Evolutionary conservation across 2,113 vertebrate genomes (phyloP).

Genomic region (Perca schrenkii): DNA sequence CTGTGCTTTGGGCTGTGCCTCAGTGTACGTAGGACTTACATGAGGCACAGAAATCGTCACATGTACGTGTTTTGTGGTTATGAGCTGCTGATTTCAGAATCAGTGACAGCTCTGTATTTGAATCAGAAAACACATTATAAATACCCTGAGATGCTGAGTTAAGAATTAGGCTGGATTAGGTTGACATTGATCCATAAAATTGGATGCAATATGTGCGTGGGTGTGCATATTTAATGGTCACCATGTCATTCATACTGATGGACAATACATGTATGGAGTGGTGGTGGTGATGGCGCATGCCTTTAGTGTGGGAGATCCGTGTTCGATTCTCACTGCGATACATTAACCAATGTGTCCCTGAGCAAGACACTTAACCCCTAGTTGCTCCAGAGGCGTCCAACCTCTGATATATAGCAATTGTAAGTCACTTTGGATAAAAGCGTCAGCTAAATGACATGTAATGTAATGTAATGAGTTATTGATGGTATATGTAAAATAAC

Average conservation of each 20-base stretch:
- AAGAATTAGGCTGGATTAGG: not conserved
- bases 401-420: no score
- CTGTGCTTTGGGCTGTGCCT: slow-evolving; percentile 9
- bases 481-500: slow-evolving; percentile 22
- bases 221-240: not conserved
- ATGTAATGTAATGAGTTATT: not conserved
- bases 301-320: no score
- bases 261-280: slow-evolving; percentile 9
- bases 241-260: slow-evolving; percentile 3
- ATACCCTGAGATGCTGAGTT: slow-evolving; percentile 1
- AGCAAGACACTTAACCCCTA: no score
- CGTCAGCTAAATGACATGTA: no score
- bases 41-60: not conserved
- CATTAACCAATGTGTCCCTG: no score
- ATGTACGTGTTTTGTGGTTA: not conserved
- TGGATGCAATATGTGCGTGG: not conserved
- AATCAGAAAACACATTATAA: not conserved
- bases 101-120: not conserved
- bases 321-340: no score
- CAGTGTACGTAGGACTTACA: not conserved
- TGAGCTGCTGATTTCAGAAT: not conserved
- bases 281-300: no score
- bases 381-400: no score
- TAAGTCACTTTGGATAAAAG: no score
- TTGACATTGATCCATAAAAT: not conserved